These are phyloP conservation scores for Proales similis DNA, from an alignment of 1,140 invertebrate genomes.

Conservation along the genomic window DNA sequence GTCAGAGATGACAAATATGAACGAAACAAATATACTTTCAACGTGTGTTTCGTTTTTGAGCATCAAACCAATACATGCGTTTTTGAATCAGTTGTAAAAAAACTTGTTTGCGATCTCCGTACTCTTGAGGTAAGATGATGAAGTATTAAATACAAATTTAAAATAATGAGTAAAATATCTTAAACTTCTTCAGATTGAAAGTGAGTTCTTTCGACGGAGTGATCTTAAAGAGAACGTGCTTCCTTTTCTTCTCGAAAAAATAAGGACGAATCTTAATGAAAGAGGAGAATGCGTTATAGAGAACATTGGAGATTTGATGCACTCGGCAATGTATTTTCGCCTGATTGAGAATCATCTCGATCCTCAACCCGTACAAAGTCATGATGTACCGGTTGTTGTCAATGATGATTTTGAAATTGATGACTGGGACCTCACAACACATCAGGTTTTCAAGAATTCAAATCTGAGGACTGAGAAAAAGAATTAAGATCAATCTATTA, in stretches of 20 bases:
- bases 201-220: conserved; percentile 67
- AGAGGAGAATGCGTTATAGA: conserved; percentile 64
- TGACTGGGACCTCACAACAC: conserved; percentile 85
- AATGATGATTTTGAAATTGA: conserved; percentile 60
- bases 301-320: conserved; percentile 55
- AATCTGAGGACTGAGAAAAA: background rate
- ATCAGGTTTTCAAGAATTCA: conserved; percentile 55
- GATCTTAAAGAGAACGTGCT: conserved; percentile 59
- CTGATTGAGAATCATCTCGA: conserved; percentile 50
- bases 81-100: conserved; percentile 84
- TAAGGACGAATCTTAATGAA: conserved; percentile 69
- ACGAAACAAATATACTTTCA: conserved; percentile 88
- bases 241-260: conserved; percentile 65
- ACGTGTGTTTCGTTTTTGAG: conserved; percentile 88
- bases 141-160: conserved; percentile 11
- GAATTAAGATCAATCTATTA: conserved; percentile 1
- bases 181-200: conserved; percentile 46
- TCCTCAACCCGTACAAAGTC: conserved; percentile 72
- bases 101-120: conserved; percentile 80
- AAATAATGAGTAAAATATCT: conserved; percentile 23
- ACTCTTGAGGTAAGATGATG: conserved; percentile 52
- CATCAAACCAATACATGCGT: conserved; percentile 72
- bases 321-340: conserved; percentile 55
- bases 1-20: conserved; percentile 81
- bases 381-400: conserved; percentile 77